Base-by-base conservation (phyloP, 2,888 invertebrate species). In the Synergus gifuensis region DNA sequence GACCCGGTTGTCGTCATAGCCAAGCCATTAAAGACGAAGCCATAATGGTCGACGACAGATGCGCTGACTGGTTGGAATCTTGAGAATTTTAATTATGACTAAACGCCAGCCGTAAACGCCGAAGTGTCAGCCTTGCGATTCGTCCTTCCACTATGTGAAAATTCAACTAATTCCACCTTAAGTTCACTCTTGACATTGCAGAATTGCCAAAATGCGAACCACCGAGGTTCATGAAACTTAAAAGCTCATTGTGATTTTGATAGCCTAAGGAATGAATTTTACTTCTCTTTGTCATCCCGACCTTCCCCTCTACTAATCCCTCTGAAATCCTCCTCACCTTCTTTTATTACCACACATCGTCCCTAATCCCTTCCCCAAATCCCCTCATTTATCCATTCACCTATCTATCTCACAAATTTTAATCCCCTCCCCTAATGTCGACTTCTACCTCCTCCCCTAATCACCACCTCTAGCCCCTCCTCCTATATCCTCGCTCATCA, bases 41-140 rank as follows among this genome's bases (percentile, higher is more conserved):
- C 79, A 80, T 84, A 83, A 84, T 83, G 82, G 84, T 83, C 82
- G 69, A 78, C 81, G 81, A 78, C 84, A 84, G 83, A 82, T 83
- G 82, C 79, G 79, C 77, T 76, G 79, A 46, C 76, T 77, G 76
- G 79, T 16, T 73, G 63, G 81, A 69, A 81, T 81, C 78, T 81
- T 79, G 67, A 79, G 66, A 80, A 83, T 82, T 80, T 81, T 49
- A 73, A 73, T 54, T 40, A 36, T 73, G 40, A 54, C 36, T 18
- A 54, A 54, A 36, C 73, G 36, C 54, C 8, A 2, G 49, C 36
- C 54, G 12, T 54, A 40, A 73, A 73, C 28, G 46, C 49, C 9
- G 28, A 69, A 46, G 28, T 16, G 46, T 69, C 9, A 40, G 44
- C n/a, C 66, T 66, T 16, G 22, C 44, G 18, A 42, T 66, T 66